A percentile compares a stretch with the other conserved stretches of the same genome.
Evolutionary conservation across 2,888 invertebrate genomes (phyloP).

Genomic region (Tetranychus truncatus): DNA sequence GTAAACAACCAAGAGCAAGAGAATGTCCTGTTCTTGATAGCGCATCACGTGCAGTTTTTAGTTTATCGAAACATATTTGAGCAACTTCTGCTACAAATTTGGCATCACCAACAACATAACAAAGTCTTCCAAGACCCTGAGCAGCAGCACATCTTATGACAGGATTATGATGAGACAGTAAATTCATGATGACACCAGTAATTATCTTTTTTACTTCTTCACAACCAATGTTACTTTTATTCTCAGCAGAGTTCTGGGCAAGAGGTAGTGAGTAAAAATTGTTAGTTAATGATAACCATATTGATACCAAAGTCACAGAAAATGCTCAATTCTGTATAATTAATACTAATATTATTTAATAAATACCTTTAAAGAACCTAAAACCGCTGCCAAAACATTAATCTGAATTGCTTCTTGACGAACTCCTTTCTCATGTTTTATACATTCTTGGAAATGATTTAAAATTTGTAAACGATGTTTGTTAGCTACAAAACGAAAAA

Average conservation of each 20-base stretch:
- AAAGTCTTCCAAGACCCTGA: conserved; percentile 79
- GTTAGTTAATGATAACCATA: conserved; percentile 31
- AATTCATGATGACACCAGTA: conserved; percentile 43
- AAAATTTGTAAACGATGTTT: conserved; percentile 95
- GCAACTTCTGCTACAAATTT: conserved; percentile 72
- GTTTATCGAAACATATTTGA: conserved; percentile 64
- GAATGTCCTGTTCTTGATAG: conserved; percentile 66
- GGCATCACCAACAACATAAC: conserved; percentile 68
- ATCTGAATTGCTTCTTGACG: conserved; percentile 87
- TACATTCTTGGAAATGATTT: conserved; percentile 87
- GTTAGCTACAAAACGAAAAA: conserved; percentile 80
- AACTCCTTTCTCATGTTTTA: conserved; percentile 62
- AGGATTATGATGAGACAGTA: conserved; percentile 37
- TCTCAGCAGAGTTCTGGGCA: conserved; percentile 46
- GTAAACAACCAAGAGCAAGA: conserved; percentile 82
- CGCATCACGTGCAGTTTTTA: conserved; percentile 68
- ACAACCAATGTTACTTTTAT: conserved; percentile 59
- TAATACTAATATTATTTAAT: not conserved
- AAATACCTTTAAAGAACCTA: conserved; percentile 58
- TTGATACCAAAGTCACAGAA: not conserved
- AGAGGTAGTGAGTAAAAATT: conserved; percentile 29
- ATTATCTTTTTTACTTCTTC: conserved; percentile 65
- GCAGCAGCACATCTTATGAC: conserved; percentile 77
- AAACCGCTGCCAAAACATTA: conserved; percentile 81
- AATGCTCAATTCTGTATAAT: not conserved